Base-by-base conservation (phyloP, 1,140 invertebrate genomes). In the Tetragnatha versicolor region DNA sequence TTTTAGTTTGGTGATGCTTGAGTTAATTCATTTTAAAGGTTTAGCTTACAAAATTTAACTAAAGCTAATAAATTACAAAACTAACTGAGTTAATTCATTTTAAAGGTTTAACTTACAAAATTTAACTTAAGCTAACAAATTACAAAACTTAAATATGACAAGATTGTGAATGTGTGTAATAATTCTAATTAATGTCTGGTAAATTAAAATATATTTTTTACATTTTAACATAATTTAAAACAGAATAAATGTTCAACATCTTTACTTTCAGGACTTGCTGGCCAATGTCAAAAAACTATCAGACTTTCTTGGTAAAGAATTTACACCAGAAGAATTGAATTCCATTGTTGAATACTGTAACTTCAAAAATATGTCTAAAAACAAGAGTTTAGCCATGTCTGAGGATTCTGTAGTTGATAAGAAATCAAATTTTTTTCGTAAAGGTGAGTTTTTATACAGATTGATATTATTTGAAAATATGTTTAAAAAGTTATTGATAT, bases 351-450 rank as follows among this genome's bases (percentile, higher is more conserved):
- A 66, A 20, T 37, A 77, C 33, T 66, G 61, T n/a, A 29, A 35
- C n/a, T 77, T 77, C 33, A 77, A 42, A 53, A 77, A 33, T 25
- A 77, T 77, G 75, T 14, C 61, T 12, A 65, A 66, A 25, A 53
- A 49, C 22, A 14, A 53, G 55, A 39, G 12, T 31, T 12, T 33
- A 31, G 63, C 27, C 14, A 22, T 55, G 31, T 29, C 49, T n/a
- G 25, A 47, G 7, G 47, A 77, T 35, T 31, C 33, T 20, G 12
- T 14, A 14, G 2, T 53, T 55, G 61, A 39, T 55, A 42, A 61
- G 7, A 29, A 12, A 53, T n/a, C 31, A 14, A 53, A 29, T 9
- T 77, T 66, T 66, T 76, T 25, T 37, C 60, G 75, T 7, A 77
- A 77, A 66, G 75, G 75, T 77, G 25, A 25, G 20, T 17, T 14